Evolutionary conservation across 1,140 invertebrate genomes (phyloP).

Genomic region (Ganaspis sp.): DNA sequence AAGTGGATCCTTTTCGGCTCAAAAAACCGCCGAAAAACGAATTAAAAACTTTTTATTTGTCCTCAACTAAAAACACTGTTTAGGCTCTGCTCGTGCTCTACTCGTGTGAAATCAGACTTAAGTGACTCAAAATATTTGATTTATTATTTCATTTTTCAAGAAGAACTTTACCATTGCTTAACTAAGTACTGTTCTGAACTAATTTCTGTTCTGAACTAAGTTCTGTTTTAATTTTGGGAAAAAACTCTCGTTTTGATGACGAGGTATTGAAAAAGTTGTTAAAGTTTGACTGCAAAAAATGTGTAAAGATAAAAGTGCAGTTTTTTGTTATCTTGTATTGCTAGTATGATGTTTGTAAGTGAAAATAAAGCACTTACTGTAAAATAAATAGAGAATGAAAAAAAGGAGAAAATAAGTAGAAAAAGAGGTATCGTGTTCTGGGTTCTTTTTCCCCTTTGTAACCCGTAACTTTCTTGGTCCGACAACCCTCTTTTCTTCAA

Average conservation of each 20-base stretch:
- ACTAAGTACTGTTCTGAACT: no score
- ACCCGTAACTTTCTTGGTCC: slow-evolving; percentile 68
- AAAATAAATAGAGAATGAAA: slow-evolving; percentile 3
- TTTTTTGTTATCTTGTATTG: no score
- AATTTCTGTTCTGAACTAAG: no score
- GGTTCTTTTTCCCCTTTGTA: slow-evolving; percentile 57
- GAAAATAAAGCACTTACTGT: not conserved
- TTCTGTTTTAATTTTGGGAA: no score
- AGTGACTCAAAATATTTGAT: slow-evolving; percentile 14
- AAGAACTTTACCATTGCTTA: no score
- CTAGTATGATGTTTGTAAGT: not conserved
- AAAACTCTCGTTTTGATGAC: no score
- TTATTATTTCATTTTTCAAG: not conserved
- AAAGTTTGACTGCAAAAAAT: no score
- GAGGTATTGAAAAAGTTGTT: no score
- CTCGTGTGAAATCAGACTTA: slow-evolving; percentile 19
- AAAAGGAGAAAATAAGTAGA: slow-evolving; percentile 9
- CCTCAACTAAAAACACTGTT: slow-evolving; percentile 12
- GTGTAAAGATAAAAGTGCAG: no score
- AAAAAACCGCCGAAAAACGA: slow-evolving; percentile 47
- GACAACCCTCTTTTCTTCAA: slow-evolving; percentile 64
- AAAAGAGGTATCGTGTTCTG: slow-evolving; percentile 50
- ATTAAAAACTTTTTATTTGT: not conserved
- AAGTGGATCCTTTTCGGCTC: slow-evolving; percentile 47
- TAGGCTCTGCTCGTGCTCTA: not conserved